Evolutionary conservation across 2,113 vertebrate genomes (phyloP).

Genomic region (Ctenomys sociabilis): DNA sequence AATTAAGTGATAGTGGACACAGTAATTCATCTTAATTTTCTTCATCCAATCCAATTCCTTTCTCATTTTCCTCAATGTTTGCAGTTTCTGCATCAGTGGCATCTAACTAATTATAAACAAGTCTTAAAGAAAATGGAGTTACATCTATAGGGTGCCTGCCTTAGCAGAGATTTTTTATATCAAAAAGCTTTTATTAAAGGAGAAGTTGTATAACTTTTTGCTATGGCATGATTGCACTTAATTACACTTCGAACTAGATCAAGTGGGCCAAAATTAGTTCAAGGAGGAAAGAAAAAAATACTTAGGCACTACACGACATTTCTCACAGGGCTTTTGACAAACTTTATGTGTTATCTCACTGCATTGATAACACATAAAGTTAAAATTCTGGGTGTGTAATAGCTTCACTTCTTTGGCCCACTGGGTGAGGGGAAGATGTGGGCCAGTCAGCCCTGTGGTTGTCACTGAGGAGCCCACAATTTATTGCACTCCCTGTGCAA

Average conservation of each 20-base stretch:
- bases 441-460: neutral
- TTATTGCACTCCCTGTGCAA: neutral
- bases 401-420: neutral
- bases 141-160: neutral
- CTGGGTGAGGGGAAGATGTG: no score
- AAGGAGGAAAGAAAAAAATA: neutral
- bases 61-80: neutral
- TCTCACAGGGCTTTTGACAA: neutral
- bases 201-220: neutral
- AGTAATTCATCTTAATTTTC: conserved; percentile 25
- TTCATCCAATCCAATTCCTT: neutral
- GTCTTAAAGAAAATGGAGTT: neutral
- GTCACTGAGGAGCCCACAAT: neutral
- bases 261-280: neutral
- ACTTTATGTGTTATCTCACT: neutral
- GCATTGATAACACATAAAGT: neutral
- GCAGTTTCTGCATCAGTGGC: neutral
- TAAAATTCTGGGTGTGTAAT: neutral
- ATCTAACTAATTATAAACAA: neutral
- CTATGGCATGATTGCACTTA: neutral
- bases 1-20: conserved; percentile 14
- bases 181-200: neutral
- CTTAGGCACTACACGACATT: neutral
- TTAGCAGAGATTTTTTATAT: neutral
- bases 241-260: neutral